Evolutionary conservation across 2,797 vertebrate species (phyloP).

Genomic region (Characodon lateralis): DNA sequence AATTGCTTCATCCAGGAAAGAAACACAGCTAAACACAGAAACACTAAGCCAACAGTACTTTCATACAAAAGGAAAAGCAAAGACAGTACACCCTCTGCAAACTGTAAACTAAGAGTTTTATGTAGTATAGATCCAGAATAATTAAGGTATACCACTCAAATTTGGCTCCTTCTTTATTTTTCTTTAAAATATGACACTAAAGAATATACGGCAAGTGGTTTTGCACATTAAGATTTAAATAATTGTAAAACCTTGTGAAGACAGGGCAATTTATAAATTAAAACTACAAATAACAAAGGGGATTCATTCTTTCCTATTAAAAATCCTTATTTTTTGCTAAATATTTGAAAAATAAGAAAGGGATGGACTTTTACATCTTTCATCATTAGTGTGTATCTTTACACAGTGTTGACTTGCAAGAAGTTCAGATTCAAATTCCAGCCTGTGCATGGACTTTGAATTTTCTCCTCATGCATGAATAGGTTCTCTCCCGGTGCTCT

Average conservation of each 20-base stretch:
- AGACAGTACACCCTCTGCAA: neutral
- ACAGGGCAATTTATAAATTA: neutral
- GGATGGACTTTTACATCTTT: too few relatives aligned
- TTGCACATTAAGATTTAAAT: neutral
- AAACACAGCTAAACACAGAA: neutral
- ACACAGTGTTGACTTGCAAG: too few relatives aligned
- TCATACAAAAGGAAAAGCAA: neutral
- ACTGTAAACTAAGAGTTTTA: neutral
- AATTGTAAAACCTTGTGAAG: neutral
- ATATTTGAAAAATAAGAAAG: too few relatives aligned
- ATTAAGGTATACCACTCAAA: neutral
- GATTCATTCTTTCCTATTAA: too few relatives aligned
- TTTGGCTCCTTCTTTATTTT: neutral
- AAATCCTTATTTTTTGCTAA: too few relatives aligned
- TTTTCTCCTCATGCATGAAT: too few relatives aligned
- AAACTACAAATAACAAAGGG: too few relatives aligned
- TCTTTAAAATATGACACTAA: neutral
- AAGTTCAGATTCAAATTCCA: too few relatives aligned
- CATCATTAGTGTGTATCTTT: too few relatives aligned
- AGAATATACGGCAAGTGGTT: neutral
- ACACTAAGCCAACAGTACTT: neutral
- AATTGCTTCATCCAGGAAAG: neutral
- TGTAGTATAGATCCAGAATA: neutral
- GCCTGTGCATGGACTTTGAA: too few relatives aligned
- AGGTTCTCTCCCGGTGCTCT: too few relatives aligned